phyloP scores from a whole-genome alignment of 2,888 invertebrate species.

The Anodontia alba region DNA sequence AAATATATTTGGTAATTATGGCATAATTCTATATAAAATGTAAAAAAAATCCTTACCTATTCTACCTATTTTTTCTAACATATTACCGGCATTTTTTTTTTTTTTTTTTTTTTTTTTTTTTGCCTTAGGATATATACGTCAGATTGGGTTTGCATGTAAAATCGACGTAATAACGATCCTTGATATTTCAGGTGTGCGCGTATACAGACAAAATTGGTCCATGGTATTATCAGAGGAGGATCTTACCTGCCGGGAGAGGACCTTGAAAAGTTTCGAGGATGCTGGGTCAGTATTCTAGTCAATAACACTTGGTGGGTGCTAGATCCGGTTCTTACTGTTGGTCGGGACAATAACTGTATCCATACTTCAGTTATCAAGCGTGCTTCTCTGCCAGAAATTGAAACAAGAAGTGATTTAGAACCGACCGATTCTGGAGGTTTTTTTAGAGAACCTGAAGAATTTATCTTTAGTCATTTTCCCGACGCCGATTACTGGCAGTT shows the following conservation, averaged over 20 bases:
- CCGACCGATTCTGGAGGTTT: neutral
- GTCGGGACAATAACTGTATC: neutral
- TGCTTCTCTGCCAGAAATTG: neutral
- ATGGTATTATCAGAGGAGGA: slow-evolving; percentile 42
- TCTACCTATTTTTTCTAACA: no score
- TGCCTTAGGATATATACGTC: no score
- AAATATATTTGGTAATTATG: no score
- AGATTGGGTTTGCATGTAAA: no score
- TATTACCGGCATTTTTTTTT: no score
- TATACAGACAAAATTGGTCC: slow-evolving; percentile 47
- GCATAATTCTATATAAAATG: no score
- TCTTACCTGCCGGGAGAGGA: slow-evolving; percentile 38
- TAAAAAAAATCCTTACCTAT: no score
- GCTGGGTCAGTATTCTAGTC: slow-evolving; percentile 49
- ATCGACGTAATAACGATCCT: no score
- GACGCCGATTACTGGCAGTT: slow-evolving; percentile 59
- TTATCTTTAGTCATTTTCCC: slow-evolving; percentile 51
- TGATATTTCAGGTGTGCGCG: slow-evolving; percentile 43
- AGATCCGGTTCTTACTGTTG: slow-evolving; percentile 37
- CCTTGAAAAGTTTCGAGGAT: slow-evolving; percentile 24
- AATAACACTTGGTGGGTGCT: slow-evolving; percentile 51
- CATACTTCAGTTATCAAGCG: neutral
- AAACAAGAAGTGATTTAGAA: neutral
- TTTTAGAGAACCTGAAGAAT: slow-evolving; percentile 54
- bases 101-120: no score